Evolutionary conservation across 2,113 vertebrate species (phyloP).

Genomic region (Rhombomys opimus): DNA sequence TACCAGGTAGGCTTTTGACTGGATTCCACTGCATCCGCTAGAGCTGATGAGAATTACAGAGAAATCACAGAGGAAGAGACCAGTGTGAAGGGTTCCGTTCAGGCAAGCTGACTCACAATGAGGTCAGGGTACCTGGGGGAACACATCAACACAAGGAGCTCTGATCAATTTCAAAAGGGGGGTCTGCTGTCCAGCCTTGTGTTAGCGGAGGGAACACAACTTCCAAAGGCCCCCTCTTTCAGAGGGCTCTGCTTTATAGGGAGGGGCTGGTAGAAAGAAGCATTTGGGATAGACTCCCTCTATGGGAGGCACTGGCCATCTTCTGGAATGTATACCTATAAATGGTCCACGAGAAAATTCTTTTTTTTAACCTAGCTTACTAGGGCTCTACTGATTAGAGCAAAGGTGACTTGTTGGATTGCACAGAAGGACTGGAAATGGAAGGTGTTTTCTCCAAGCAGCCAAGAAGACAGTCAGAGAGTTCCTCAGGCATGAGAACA

Average conservation of each 20-base stretch:
- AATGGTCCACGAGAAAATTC: neutral
- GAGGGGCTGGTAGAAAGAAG: neutral
- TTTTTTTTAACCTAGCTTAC: neutral
- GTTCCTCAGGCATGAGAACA: neutral
- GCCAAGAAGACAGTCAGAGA: slow-evolving; percentile 28
- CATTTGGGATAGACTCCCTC: neutral
- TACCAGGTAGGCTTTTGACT: neutral
- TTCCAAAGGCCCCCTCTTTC: neutral
- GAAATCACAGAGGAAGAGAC: neutral
- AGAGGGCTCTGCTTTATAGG: neutral
- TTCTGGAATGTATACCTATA: neutral
- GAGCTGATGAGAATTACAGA: too few relatives aligned
- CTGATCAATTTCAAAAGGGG: neutral
- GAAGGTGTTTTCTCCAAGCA: neutral
- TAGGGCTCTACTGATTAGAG: slow-evolving; percentile 1
- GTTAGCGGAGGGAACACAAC: neutral
- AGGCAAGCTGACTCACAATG: neutral
- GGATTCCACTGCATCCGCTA: neutral
- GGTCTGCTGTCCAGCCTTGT: neutral
- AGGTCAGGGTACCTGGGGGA: neutral
- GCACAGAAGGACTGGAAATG: neutral
- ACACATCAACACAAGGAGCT: neutral
- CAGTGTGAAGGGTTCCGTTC: neutral
- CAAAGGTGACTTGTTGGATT: slow-evolving; percentile 17
- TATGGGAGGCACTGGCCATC: neutral